Percentiles rank a stretch among this genome's conserved stretches.
Evolutionary conservation across 30 jellyfish, hydroid and myxozoan species (phyloP).

Genomic region (Aurelia aurita): DNA sequence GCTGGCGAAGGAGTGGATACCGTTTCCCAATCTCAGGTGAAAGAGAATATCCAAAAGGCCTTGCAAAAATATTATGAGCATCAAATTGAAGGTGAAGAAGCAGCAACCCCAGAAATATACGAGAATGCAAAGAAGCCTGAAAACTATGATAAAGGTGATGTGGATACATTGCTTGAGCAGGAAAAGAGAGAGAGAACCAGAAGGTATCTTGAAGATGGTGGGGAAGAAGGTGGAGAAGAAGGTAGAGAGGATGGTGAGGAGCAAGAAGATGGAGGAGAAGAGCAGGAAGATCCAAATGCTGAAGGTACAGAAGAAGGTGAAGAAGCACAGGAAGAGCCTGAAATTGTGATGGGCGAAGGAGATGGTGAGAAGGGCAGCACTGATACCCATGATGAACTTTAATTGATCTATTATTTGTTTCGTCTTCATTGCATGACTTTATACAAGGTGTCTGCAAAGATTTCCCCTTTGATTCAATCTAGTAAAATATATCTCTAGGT

Average conservation of each 20-base stretch:
- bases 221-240: constrained; percentile 14
- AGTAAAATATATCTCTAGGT: too few species aligned
- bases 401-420: too few species aligned
- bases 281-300: too few species aligned
- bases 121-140: constrained; percentile 39
- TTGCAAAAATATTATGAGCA: constrained; percentile 40
- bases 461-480: too few species aligned
- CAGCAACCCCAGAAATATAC: constrained; percentile 54
- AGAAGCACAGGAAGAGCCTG: constrained; percentile 17
- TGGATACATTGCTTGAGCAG: constrained; percentile 4
- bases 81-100: constrained; percentile 68
- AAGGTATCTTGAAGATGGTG: constrained; percentile 41
- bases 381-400: constrained; percentile 60
- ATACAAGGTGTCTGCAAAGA: neutral
- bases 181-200: constrained; percentile 20
- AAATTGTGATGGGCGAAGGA: constrained; percentile 13
- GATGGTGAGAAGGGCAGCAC: neutral
- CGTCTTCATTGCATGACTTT: neutral
- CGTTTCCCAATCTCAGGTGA: constrained; percentile 20
- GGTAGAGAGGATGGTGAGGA: constrained; percentile 22
- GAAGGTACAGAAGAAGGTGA: constrained; percentile 5
- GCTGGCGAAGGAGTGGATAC: constrained; percentile 57
- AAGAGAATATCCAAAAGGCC: constrained; percentile 21
- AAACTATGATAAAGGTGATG: constrained; percentile 64
- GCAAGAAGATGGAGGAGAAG: too few species aligned